phyloP scores from a whole-genome alignment of 2,797 vertebrate species.

The Anguilla anguilla region DNA sequence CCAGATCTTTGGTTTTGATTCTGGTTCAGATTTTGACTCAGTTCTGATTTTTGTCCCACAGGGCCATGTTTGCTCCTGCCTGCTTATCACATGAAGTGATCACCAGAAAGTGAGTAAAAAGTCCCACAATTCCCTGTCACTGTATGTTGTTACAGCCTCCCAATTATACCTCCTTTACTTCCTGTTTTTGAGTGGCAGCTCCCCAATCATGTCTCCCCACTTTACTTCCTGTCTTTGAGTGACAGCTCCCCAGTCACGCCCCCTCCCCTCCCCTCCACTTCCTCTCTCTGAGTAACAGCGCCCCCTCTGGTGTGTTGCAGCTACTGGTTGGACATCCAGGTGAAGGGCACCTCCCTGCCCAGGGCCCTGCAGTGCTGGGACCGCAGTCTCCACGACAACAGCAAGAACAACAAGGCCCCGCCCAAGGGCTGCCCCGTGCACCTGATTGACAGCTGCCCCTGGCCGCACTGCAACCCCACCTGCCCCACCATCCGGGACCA shows the following conservation, averaged over 20 bases:
- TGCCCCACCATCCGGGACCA: slow-evolving; percentile 95
- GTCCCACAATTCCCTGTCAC: not conserved
- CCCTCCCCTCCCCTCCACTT: not conserved
- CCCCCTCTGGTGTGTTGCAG: slow-evolving; percentile 72
- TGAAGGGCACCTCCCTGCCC: slow-evolving; percentile 92
- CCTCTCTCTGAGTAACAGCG: slow-evolving; percentile 69
- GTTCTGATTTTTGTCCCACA: slow-evolving; percentile 54
- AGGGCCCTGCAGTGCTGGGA: slow-evolving; percentile 97
- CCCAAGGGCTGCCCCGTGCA: slow-evolving; percentile 90
- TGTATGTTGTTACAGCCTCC: not conserved
- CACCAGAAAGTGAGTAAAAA: slow-evolving; percentile 84
- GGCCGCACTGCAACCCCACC: slow-evolving; percentile 98
- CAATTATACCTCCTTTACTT: not conserved
- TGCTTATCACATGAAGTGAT: slow-evolving; percentile 96
- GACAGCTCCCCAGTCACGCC: not conserved
- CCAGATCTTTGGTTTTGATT: not conserved
- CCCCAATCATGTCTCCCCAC: not conserved
- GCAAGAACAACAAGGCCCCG: slow-evolving; percentile 80
- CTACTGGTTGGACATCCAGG: slow-evolving; percentile 93
- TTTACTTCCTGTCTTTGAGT: not conserved
- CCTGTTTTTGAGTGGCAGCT: not conserved
- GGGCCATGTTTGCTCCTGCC: slow-evolving; percentile 93
- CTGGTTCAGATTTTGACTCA: not conserved
- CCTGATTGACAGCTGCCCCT: slow-evolving; percentile 94
- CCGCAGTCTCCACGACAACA: slow-evolving; percentile 87